Percentiles rank a stretch among this genome's conserved stretches.
These are phyloP conservation scores for Erannis defoliaria DNA, from an alignment of 2,888 invertebrate genomes.

Conservation along the genomic window DNA sequence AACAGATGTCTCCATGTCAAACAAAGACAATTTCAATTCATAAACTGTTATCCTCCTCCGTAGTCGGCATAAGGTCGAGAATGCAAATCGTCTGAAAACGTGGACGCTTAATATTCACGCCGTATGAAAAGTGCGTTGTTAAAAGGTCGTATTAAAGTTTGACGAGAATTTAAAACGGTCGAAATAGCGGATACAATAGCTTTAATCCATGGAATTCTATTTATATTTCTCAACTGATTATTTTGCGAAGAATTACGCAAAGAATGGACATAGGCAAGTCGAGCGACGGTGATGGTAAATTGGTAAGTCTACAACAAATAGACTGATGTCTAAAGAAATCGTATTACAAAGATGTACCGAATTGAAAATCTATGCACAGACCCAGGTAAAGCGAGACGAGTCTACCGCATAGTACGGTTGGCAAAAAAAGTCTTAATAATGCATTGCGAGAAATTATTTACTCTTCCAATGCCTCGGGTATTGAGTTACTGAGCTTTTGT, in stretches of 20 bases:
- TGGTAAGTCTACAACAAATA: not conserved
- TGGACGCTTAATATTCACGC: slow-evolving; percentile 74
- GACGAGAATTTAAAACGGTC: slow-evolving; percentile 68
- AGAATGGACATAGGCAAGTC: slow-evolving; percentile 11
- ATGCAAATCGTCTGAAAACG: slow-evolving; percentile 48
- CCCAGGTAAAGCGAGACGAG: slow-evolving; percentile 30
- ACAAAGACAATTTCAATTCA: slow-evolving; percentile 46
- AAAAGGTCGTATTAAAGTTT: slow-evolving; percentile 74
- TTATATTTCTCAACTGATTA: slow-evolving; percentile 18
- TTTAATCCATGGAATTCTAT: slow-evolving; percentile 52
- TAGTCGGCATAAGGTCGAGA: slow-evolving; percentile 59
- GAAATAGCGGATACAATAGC: slow-evolving; percentile 53
- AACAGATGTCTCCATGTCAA: slow-evolving; percentile 74
- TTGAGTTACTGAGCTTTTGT: slow-evolving; percentile 44
- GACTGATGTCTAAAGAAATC: slow-evolving; percentile 13
- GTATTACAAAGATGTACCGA: slow-evolving; percentile 16
- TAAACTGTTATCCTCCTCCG: slow-evolving; percentile 52
- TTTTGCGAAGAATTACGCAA: slow-evolving; percentile 18
- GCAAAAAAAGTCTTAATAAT: slow-evolving; percentile 43
- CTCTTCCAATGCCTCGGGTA: slow-evolving; percentile 28
- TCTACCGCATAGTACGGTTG: slow-evolving; percentile 32
- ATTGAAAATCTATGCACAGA: slow-evolving; percentile 13
- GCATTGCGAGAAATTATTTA: slow-evolving; percentile 32
- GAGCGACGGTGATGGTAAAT: too few relatives aligned
- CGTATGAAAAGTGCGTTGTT: slow-evolving; percentile 72